Percentiles rank a stretch among this genome's conserved stretches.
Conservation (phyloP, 2,888 invertebrate species). For the Leucoma salicis region DNA sequence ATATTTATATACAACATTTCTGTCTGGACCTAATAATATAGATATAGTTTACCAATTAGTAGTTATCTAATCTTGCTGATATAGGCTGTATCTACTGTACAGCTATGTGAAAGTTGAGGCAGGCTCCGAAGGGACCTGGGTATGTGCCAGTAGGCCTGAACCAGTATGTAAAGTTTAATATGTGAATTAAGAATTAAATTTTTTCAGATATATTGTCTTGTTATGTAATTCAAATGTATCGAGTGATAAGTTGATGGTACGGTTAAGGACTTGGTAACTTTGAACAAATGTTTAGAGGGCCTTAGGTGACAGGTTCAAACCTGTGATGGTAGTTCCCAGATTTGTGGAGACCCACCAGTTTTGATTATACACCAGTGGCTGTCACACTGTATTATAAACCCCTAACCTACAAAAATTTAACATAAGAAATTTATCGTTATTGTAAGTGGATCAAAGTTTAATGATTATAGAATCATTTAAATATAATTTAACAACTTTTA, state of each 20-base stretch:
- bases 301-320: constrained; percentile 74
- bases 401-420: constrained; percentile 64
- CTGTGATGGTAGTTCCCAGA: constrained; percentile 57
- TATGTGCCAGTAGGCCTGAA: constrained; percentile 68
- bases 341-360: constrained; percentile 36
- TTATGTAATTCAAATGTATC: constrained; percentile 82
- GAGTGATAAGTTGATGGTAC: constrained; percentile 62
- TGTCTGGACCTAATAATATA: constrained; percentile 62
- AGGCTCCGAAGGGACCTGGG: constrained; percentile 57
- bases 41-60: constrained; percentile 56
- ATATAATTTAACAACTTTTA: constrained; percentile 69
- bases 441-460: constrained; percentile 77
- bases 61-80: constrained; percentile 51
- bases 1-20: constrained; percentile 35
- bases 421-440: constrained; percentile 70
- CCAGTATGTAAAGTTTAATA: constrained; percentile 76
- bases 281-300: constrained; percentile 71
- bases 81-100: constrained; percentile 63
- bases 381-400: constrained; percentile 46
- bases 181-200: constrained; percentile 75
- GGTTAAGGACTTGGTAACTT: constrained; percentile 62
- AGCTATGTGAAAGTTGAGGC: constrained; percentile 53
- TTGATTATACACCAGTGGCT: constrained; percentile 29
- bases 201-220: constrained; percentile 83
- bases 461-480: constrained; percentile 75